Conservation (phyloP, 2,113 vertebrate genomes). For the Thymallus thymallus region DNA sequence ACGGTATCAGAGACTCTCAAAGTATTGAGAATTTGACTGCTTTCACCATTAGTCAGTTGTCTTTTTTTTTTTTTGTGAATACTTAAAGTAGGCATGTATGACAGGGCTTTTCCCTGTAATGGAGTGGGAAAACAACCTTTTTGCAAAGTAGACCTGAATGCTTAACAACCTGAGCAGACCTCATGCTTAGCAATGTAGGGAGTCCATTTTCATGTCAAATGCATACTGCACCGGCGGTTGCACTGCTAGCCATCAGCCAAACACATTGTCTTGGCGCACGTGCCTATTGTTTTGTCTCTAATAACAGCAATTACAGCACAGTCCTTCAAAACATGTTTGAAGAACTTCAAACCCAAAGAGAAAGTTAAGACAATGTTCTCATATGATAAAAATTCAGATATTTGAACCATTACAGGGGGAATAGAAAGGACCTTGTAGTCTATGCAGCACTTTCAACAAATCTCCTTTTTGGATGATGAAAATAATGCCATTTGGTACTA, state of each 20-base stretch:
- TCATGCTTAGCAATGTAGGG: no score
- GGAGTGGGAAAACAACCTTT: no score
- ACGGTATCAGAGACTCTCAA: neutral
- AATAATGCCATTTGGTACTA: constrained; percentile 24
- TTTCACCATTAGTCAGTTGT: neutral
- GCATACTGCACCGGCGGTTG: neutral
- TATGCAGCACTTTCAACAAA: constrained; percentile 36
- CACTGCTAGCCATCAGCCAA: constrained; percentile 11
- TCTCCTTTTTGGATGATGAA: constrained; percentile 5
- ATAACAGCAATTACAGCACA: constrained; percentile 30
- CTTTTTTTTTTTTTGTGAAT: no score
- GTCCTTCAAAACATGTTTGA: constrained; percentile 24
- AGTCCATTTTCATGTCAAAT: no score
- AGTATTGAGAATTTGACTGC: neutral
- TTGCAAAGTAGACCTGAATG: no score
- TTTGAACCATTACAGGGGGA: constrained; percentile 15
- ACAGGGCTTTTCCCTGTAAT: no score
- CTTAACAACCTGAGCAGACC: no score
- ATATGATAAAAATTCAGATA: constrained; percentile 22
- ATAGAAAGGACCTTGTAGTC: neutral
- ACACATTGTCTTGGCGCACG: constrained; percentile 25
- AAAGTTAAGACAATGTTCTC: constrained; percentile 10
- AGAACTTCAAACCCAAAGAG: constrained; percentile 1
- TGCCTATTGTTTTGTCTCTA: neutral
- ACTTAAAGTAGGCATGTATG: no score